Conservation (phyloP, 2,797 vertebrate species). For the Momotus momota region DNA sequence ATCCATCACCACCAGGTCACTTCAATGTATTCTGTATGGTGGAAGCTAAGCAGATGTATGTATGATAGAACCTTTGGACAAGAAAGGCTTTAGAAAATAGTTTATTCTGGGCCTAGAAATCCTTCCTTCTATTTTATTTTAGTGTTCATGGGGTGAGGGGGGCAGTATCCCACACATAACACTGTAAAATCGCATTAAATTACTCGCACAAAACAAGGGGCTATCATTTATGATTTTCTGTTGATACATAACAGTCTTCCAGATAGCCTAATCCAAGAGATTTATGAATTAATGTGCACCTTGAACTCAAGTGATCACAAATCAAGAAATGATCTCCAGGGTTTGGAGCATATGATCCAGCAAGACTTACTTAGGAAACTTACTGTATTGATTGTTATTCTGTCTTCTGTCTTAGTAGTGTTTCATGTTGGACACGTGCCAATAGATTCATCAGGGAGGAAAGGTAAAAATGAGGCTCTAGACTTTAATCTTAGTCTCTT, state of each 20-base stretch:
- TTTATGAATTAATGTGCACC: neutral
- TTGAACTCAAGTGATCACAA: neutral
- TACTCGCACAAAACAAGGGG: neutral
- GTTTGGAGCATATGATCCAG: neutral
- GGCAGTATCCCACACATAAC: neutral
- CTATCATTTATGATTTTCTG: neutral
- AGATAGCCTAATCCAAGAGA: neutral
- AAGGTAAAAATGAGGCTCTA: neutral
- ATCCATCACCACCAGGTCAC: conserved; percentile 18
- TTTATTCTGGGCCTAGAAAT: neutral
- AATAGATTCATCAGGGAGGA: neutral
- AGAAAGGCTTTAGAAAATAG: neutral
- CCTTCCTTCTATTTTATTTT: neutral
- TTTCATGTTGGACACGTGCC: neutral
- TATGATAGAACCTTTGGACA: neutral
- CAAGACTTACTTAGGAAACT: neutral
- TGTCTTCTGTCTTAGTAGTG: neutral
- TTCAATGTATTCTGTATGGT: neutral
- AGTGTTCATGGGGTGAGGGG: neutral
- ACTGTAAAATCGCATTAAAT: neutral
- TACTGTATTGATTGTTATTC: neutral
- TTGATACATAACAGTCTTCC: neutral
- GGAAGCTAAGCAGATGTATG: neutral
- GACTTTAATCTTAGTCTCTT: neutral
- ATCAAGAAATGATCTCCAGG: neutral